Evolutionary conservation across 2,797 vertebrate genomes (phyloP), one percentile per base, ranked within the genome.

Genomic region (Rhinichthys osculus): DNA sequence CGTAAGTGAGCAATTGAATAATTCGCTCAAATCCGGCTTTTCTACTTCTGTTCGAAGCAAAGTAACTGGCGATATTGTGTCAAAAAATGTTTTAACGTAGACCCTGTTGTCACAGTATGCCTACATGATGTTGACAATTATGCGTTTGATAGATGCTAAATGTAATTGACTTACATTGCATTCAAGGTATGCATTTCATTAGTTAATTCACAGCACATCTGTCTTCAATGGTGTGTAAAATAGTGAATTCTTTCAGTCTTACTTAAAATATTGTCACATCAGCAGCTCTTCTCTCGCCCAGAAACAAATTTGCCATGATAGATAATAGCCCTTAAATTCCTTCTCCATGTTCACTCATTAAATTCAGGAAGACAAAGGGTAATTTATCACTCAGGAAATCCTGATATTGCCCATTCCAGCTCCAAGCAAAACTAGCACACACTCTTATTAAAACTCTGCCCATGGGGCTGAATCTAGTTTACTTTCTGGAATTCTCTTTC

Each of bases 401-500:
- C 67, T 88, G 84, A 85, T 80, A 89, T 89, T 90, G 85, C 86
- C 83, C 80, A 74, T 64, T 83, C 83, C 86, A 84, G 85, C 59
- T 84, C 81, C 57, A 52, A 85, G 89, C 82, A 82, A 91, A 90
- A 89, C 50, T 67, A 86, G 73, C 82, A 80, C 83, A 88, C 44
- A 35, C 71, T 84, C 86, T 90, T 89, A 89, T 91, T 91, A 92
- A 90, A 91, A 90, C 85, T 80, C 81, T 84, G 77, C 90, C 88
- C 83, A 59, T 86, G 88, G 86, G 86, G 83, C 88, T 72, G 67
- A 81, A 83, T 88, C 54, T 72, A 74, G 83, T 90, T 90, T 89
- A 88, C 82, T 86, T 88, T 87, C 73, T 84, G 72, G 71, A 89
- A 83, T 88, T 81, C 40, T 69, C 71, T 73, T 82, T 87, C 77